Evolutionary conservation across 2,113 vertebrate genomes (phyloP).

Genomic region (Elanus axillaris): DNA sequence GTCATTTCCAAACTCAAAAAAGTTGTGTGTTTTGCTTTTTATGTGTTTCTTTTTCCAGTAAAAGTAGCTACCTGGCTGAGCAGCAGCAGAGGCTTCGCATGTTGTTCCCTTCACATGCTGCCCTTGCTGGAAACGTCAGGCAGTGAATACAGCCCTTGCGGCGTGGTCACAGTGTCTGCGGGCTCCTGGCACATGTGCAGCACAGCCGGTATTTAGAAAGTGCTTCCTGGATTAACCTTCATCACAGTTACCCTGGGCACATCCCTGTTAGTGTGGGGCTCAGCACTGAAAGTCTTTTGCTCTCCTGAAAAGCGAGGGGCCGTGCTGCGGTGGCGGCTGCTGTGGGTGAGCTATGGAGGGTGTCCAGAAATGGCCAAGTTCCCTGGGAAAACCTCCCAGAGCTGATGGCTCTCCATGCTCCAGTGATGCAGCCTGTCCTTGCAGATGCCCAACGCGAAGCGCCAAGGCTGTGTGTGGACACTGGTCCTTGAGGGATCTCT

Average conservation of each 20-base stretch:
- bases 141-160: fast-evolving
- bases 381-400: neutral
- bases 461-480: neutral
- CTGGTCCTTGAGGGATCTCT: neutral
- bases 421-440: neutral
- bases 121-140: neutral
- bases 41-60: neutral
- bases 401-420: too few species aligned
- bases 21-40: neutral
- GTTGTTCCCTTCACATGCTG: neutral
- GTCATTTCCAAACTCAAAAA: fast-evolving
- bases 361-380: neutral
- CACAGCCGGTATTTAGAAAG: fast-evolving
- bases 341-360: neutral
- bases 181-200: fast-evolving
- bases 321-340: fast-evolving
- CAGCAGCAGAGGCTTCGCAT: neutral
- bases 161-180: neutral
- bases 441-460: fast-evolving
- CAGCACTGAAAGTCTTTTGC: neutral
- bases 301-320: neutral
- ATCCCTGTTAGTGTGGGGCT: neutral
- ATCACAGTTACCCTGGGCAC: fast-evolving
- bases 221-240: neutral
- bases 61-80: neutral